Base-by-base conservation (phyloP, 2,888 invertebrate species). In the Drosophila recens region DNA sequence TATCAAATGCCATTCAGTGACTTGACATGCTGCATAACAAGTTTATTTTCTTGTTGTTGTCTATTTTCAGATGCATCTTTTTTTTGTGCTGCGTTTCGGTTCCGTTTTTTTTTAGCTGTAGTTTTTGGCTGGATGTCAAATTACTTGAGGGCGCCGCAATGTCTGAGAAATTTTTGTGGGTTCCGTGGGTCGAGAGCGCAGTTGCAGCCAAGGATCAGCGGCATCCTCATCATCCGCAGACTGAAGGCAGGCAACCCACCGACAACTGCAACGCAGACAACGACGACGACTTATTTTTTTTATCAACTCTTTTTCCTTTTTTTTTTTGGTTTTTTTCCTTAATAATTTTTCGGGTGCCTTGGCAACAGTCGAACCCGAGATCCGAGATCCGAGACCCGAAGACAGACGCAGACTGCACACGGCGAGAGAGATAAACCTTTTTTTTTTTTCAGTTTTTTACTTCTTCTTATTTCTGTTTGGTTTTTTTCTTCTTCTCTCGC, bases 161-260 rank as follows among this genome's bases (percentile, higher is more conserved):
- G 85, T 89, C 85, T 89, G 86, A 86, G 86, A 86, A 83, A 79
- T 77, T 67, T 89, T 79, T 71, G 85, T 84, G 87, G 89, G 89
- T 72, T 82, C 70, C 6, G 34, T 52, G 23, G 49, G 54, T 49
- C 49, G 53, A 51, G 63, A 75, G 58, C 73, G 73, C 80, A 80
- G 82, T 78, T 79, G 82, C 82, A 82, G 68, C 65, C 34, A 36
- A 71, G 71, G 62, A 75, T 72, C 76, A 51, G 10, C 57, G n/a
- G 30, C 27, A 45, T 20, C 43, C 8, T 43, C 34, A 1, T 27
- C 36, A 36, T 15, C 48, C 48, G n/a, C n/a, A 4, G n/a, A n/a
- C 45, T 5, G 45, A 49, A 4, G 27, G 57, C 46, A 57, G 43
- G 30, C 45, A 45, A 20, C 38, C 48, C 15, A 48, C 48, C 9